Evolutionary conservation across 2,113 vertebrate genomes (phyloP), one percentile per base, ranked within the genome.

Genomic region (Salvator merianae): DNA sequence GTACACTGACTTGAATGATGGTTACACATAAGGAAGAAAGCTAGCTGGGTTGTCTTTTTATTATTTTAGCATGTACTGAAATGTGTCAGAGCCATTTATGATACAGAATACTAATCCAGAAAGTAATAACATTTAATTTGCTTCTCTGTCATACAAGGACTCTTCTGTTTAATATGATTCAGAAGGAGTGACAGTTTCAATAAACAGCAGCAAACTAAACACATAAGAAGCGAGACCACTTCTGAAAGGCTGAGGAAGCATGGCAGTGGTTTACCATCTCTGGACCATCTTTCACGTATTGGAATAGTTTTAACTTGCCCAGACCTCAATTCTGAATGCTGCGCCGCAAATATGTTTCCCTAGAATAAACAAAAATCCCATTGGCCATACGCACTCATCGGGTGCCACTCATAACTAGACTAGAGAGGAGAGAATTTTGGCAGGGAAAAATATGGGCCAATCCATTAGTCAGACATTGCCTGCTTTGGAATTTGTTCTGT

Each of bases 291-390:
- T 5, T 40, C 84, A 47, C 70, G 65, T 90, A 91, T 9, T 65
- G n/a, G 22, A 77, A 89, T 82, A 7, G 36, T 5, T 91, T 90
- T 79, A 78, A 43, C 62, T 86, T 82, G 78, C 78, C 70, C 50
- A 88, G 65, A 62, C 87, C 79, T 69, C 78, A 80, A 34, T 26
- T 85, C 80, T 16, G 63, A 88, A 91, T 55, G n/a, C 76, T 4
- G 0, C 62, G 34, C 53, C 47, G 38, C 7, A 68, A 68, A 88
- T 84, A 79, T 68, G 40, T 32, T 9, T 85, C 84, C 55, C 70
- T 77, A 55, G 74, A 82, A 5, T n/a, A 87, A 74, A 79, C 4
- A 81, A 84, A 84, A 83, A 77, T 79, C n/a, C 3, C 16, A 53
- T 83, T 91, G 90, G 22, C 81, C 79, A 66, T 53, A 75, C 8